Percentiles rank a stretch among this genome's conserved stretches.
Conservation (phyloP, 2,797 vertebrate species). For the Melanotaenia trifasciata region DNA sequence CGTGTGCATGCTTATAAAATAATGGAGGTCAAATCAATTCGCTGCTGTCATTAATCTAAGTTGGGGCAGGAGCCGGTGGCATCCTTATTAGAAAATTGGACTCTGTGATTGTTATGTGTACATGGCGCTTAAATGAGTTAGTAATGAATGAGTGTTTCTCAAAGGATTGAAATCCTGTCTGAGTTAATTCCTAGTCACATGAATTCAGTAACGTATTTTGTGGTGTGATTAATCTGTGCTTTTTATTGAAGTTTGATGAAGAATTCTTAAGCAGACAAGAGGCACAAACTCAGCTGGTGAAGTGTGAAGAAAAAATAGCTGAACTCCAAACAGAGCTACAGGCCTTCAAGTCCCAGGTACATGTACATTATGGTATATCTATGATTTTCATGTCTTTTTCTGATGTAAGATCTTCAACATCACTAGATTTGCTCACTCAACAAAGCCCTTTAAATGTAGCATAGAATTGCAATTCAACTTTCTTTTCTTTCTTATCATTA, state of each 20-base stretch:
- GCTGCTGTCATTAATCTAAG: conserved; percentile 21
- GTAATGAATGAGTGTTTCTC: conserved; percentile 34
- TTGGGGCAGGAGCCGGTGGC: conserved; percentile 27
- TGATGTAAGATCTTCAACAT: conserved; percentile 11
- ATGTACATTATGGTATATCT: not conserved
- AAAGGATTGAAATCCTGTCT: conserved; percentile 27
- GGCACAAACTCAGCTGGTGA: conserved; percentile 89
- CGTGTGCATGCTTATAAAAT: too few species aligned
- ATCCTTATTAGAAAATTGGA: conserved; percentile 43
- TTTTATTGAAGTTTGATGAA: conserved; percentile 89
- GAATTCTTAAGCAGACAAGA: conserved; percentile 94
- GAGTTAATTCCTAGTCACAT: conserved; percentile 5
- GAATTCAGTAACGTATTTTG: conserved; percentile 3
- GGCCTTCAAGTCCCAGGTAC: conserved; percentile 90
- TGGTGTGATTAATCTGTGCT: conserved; percentile 25
- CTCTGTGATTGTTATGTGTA: conserved; percentile 35
- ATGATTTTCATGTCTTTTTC: conserved; percentile 5
- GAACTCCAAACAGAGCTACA: conserved; percentile 91
- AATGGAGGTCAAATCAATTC: too few species aligned
- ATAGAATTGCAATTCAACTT: conserved; percentile 30
- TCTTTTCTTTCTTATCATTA: conserved; percentile 35
- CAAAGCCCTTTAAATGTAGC: conserved; percentile 21
- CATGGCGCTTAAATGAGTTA: conserved; percentile 15
- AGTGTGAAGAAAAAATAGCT: conserved; percentile 89
- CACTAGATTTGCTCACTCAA: conserved; percentile 16